Evolutionary conservation across 2,797 vertebrate genomes (phyloP).

Genomic region (Trichosurus vulpecula): DNA sequence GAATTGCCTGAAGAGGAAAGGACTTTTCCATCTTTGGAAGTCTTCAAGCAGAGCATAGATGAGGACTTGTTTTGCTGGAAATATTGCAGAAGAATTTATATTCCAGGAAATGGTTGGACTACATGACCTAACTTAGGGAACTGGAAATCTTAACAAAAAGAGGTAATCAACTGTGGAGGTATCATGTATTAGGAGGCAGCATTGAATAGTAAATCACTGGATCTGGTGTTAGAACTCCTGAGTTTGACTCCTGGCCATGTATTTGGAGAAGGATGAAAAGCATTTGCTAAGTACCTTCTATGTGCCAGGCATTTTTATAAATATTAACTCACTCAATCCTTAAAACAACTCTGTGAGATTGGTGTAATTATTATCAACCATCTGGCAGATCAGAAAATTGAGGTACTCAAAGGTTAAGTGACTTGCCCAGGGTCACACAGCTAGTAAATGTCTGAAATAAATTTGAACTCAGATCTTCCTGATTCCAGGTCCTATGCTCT

Average conservation of each 20-base stretch:
- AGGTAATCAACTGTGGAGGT: background rate
- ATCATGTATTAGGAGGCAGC: background rate
- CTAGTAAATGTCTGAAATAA: background rate
- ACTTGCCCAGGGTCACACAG: background rate
- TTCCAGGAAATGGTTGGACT: background rate
- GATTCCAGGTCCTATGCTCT: background rate
- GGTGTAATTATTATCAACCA: background rate
- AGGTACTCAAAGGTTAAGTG: background rate
- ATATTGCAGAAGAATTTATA: background rate
- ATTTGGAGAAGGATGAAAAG: background rate
- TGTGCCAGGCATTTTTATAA: background rate
- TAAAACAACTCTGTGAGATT: background rate
- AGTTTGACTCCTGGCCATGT: background rate
- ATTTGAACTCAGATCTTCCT: background rate
- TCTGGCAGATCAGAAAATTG: background rate
- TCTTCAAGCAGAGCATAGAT: background rate
- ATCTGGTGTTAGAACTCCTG: background rate
- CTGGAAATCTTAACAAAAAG: background rate
- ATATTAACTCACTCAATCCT: background rate
- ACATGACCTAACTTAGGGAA: background rate
- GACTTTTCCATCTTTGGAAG: background rate
- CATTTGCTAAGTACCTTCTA: background rate
- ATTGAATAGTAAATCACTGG: background rate
- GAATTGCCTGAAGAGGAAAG: background rate
- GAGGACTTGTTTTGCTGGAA: background rate